These are phyloP conservation scores for Alloplasta piceator DNA, from an alignment of 2,888 invertebrate species.

Conservation along the genomic window DNA sequence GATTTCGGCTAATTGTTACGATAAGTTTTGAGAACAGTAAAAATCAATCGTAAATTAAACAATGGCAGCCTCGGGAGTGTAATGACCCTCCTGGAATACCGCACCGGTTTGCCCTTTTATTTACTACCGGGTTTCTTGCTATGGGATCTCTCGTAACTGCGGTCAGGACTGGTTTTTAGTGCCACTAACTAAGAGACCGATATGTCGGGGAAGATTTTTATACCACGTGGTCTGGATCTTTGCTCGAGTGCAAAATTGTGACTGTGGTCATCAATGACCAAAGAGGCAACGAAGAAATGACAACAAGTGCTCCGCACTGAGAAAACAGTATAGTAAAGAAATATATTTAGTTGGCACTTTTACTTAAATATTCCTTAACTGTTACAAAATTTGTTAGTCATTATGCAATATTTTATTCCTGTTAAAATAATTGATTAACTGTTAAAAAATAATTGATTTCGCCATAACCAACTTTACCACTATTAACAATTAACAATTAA, in stretches of 20 bases:
- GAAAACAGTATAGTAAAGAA: too few relatives aligned
- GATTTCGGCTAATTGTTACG: too few relatives aligned
- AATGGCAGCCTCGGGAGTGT: slow-evolving; percentile 66
- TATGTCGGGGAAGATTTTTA: slow-evolving; percentile 50
- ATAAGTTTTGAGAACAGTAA: too few relatives aligned
- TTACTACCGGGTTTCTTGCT: slow-evolving; percentile 75
- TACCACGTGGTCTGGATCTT: slow-evolving; percentile 23
- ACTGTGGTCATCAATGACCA: slow-evolving; percentile 31
- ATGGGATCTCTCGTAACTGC: slow-evolving; percentile 51
- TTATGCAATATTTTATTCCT: too few relatives aligned
- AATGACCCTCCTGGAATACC: slow-evolving; percentile 68
- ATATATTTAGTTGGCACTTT: too few relatives aligned
- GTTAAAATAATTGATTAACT: too few relatives aligned
- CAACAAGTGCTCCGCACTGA: too few relatives aligned
- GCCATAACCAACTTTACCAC: too few relatives aligned
- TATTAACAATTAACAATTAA: too few relatives aligned
- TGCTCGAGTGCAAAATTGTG: slow-evolving; percentile 38
- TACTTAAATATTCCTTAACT: too few relatives aligned
- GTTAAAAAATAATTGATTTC: too few relatives aligned
- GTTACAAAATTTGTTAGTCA: too few relatives aligned
- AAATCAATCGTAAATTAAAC: slow-evolving; percentile 31
- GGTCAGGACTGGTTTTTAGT: slow-evolving; percentile 73
- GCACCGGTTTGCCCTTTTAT: slow-evolving; percentile 61
- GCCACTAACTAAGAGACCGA: slow-evolving; percentile 43
- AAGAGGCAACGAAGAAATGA: slow-evolving; percentile 22